Conservation (phyloP, 2,888 invertebrate species). For the Strigamia crassipes region DNA sequence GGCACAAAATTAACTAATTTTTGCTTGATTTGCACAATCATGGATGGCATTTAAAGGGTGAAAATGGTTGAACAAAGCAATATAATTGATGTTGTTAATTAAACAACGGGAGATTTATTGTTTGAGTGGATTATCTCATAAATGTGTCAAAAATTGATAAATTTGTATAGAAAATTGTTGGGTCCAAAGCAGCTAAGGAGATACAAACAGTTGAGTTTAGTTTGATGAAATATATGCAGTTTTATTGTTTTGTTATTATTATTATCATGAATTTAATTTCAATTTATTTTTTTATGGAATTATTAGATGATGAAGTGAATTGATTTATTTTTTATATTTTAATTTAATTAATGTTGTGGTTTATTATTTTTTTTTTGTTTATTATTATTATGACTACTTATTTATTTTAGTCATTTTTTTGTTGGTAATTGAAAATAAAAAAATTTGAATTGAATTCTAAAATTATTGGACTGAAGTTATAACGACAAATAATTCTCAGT, state of each 20-base stretch:
- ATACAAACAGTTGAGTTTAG: background rate
- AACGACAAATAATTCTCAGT: too few relatives aligned
- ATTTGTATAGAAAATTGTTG: background rate
- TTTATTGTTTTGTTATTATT: background rate
- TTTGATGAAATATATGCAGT: slow-evolving; percentile 16
- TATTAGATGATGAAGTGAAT: background rate
- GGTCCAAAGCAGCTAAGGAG: background rate
- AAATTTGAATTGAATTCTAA: too few relatives aligned
- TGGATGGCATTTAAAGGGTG: background rate
- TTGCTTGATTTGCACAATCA: background rate
- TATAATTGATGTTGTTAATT: background rate
- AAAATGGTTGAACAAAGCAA: background rate
- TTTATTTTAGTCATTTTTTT: too few relatives aligned
- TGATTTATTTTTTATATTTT: background rate
- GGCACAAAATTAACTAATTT: background rate
- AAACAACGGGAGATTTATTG: background rate
- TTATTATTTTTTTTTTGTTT: too few relatives aligned
- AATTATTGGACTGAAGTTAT: too few relatives aligned
- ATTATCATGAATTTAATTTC: background rate
- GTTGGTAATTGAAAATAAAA: too few relatives aligned
- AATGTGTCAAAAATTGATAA: background rate
- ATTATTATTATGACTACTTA: too few relatives aligned
- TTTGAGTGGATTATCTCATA: background rate
- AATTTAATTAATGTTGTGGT: background rate
- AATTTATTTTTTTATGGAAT: background rate